Evolutionary conservation across 2,888 invertebrate species (phyloP).

Genomic region (Busseola fusca): DNA sequence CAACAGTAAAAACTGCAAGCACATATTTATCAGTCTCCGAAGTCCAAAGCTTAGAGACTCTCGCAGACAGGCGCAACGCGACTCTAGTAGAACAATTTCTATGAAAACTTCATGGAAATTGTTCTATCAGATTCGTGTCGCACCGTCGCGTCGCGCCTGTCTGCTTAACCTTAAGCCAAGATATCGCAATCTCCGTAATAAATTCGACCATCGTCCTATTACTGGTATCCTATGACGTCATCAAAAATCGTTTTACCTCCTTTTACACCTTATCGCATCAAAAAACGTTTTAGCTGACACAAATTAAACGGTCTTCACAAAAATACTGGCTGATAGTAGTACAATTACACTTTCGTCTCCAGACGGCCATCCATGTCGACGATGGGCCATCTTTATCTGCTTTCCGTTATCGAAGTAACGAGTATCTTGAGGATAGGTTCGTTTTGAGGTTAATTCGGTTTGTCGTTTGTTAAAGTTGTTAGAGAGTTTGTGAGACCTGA

Average conservation of each 20-base stretch:
- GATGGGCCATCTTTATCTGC: slow-evolving; percentile 65
- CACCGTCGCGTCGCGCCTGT: neutral
- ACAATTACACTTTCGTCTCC: slow-evolving; percentile 63
- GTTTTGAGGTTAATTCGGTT: slow-evolving; percentile 46
- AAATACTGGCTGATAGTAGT: slow-evolving; percentile 44
- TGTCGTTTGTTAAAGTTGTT: neutral
- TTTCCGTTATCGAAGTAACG: slow-evolving; percentile 68
- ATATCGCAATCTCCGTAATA: slow-evolving; percentile 29
- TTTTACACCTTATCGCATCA: slow-evolving; percentile 49
- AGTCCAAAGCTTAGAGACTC: neutral
- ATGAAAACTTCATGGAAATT: neutral
- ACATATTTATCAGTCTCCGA: slow-evolving; percentile 7
- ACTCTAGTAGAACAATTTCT: too few relatives aligned
- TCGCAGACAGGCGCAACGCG: neutral
- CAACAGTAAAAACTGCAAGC: slow-evolving; percentile 5
- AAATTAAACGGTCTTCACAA: slow-evolving; percentile 51
- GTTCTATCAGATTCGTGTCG: neutral
- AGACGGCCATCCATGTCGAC: slow-evolving; percentile 63
- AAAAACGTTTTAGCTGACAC: slow-evolving; percentile 49
- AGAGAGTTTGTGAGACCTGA: neutral
- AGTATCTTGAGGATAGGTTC: slow-evolving; percentile 64
- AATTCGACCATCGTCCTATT: slow-evolving; percentile 38
- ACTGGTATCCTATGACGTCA: slow-evolving; percentile 29
- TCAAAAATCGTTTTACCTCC: slow-evolving; percentile 55
- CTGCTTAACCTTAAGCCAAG: slow-evolving; percentile 4